Percentiles rank a stretch among this genome's conserved stretches.
These are phyloP conservation scores for Cranoglanis bouderius DNA, from an alignment of 2,113 vertebrate genomes.

Conservation along the genomic window DNA sequence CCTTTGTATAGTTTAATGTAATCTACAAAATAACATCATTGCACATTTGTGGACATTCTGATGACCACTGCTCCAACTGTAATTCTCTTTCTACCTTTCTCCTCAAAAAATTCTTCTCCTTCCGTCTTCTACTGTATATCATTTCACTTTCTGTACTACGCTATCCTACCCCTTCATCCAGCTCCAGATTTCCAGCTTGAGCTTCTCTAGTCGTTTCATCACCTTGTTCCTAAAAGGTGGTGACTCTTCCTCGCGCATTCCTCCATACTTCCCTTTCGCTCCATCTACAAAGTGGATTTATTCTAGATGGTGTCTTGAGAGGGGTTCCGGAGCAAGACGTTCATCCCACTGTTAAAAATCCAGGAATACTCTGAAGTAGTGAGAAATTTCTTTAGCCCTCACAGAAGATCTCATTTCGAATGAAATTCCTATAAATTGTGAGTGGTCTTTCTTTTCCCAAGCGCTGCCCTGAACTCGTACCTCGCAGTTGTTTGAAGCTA, in stretches of 20 bases:
- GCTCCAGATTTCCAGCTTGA: neutral
- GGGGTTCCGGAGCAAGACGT: neutral
- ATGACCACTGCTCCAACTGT: neutral
- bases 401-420: neutral
- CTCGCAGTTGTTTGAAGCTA: constrained; percentile 42
- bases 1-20: neutral
- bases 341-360: neutral
- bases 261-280: neutral
- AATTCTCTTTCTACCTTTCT: neutral
- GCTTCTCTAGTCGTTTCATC: neutral
- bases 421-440: neutral
- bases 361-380: neutral
- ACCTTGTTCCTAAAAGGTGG: neutral
- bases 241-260: neutral
- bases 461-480: neutral
- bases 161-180: neutral
- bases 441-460: neutral
- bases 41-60: neutral
- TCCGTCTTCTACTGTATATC: neutral
- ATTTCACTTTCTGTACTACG: neutral
- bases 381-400: neutral
- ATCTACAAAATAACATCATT: neutral
- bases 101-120: neutral
- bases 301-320: neutral
- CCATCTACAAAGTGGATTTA: neutral